A percentile compares a stretch with the other conserved stretches of the same genome.
Conservation (phyloP, 2,888 invertebrate genomes). For the Phaonia tiefii region DNA sequence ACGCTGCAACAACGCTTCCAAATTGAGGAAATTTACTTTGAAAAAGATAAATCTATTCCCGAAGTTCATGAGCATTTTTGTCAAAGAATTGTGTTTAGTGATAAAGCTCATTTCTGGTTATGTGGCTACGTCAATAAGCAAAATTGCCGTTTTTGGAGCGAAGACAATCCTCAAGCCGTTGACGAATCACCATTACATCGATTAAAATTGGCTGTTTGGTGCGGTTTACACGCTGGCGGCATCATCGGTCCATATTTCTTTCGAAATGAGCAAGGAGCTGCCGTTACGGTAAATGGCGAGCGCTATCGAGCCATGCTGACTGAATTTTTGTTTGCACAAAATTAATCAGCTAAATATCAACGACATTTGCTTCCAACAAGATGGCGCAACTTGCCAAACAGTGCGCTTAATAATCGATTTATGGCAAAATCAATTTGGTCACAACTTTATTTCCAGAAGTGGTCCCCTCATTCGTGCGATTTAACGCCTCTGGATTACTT, state of each 20-base stretch:
- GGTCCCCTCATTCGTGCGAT: too few relatives aligned
- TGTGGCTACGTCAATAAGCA: too few relatives aligned
- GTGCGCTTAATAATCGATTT: neutral
- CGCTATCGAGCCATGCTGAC: constrained; percentile 10
- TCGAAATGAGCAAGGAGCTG: neutral
- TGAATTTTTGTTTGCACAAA: constrained; percentile 14
- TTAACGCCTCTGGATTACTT: too few relatives aligned
- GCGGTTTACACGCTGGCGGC: neutral
- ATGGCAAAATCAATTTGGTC: neutral
- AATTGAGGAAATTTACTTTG: too few relatives aligned
- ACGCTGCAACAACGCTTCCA: too few relatives aligned
- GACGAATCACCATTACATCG: neutral
- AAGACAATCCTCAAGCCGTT: neutral
- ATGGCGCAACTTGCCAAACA: neutral
- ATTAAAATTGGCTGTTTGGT: neutral
- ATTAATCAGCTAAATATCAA: neutral
- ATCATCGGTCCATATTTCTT: neutral
- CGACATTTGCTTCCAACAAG: neutral
- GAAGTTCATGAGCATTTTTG: too few relatives aligned
- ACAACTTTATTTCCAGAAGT: too few relatives aligned
- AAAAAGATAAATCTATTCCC: too few relatives aligned
- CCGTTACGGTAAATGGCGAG: constrained; percentile 5
- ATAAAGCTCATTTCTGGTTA: too few relatives aligned
- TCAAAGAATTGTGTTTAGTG: too few relatives aligned
- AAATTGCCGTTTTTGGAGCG: neutral